Base-by-base conservation (phyloP, 2,797 vertebrate genomes). In the Lepilemur ruficaudatus region DNA sequence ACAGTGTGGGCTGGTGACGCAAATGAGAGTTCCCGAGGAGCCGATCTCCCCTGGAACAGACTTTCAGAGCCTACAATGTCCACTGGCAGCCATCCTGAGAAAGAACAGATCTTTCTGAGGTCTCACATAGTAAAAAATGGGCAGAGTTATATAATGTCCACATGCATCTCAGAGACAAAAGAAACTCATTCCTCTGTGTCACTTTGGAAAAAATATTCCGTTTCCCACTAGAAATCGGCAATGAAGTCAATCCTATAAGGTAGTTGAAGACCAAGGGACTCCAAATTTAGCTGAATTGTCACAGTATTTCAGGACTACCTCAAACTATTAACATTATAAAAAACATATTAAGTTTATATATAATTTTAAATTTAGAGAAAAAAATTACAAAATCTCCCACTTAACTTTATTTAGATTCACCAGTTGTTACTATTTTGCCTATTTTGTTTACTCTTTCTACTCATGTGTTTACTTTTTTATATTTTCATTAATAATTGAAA, bases 131-230 rank as follows among this genome's bases (percentile, higher is more conserved):
- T 63, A 18, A 57, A 52, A 75, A 48, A 2, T 2, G 8, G 30
- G 28, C 13, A 65, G 5, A 32, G 17, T 41, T 38, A 32, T 18
- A 0, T 32, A 69, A 59, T 13, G 9, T n/a, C 20, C n/a, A 35
- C 1, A 0, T 1, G 20, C 0, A 12, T 43, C 14, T 65, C 2
- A 0, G 14, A 41, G 20, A 91, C 10, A 11, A 1, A 0, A 79
- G 32, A 75, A 90, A 43, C 28, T 91, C 30, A 48, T 20, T 30
- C 12, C 22, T 78, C 32, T 38, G 25, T 3, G 17, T 81, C 35
- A n/a, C n/a, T 81, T 87, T 81, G 52, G 84, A 25, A 90, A 25
- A 90, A 94, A 72, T 10, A 73, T 5, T 87, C 57, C 41, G 69
- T 73, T 80, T 87, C 41, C 55, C 11, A 50, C 28, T 14, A 90